Evolutionary conservation across 2,797 vertebrate species (phyloP), one percentile per base, ranked within the genome.

Genomic region (Characodon lateralis): DNA sequence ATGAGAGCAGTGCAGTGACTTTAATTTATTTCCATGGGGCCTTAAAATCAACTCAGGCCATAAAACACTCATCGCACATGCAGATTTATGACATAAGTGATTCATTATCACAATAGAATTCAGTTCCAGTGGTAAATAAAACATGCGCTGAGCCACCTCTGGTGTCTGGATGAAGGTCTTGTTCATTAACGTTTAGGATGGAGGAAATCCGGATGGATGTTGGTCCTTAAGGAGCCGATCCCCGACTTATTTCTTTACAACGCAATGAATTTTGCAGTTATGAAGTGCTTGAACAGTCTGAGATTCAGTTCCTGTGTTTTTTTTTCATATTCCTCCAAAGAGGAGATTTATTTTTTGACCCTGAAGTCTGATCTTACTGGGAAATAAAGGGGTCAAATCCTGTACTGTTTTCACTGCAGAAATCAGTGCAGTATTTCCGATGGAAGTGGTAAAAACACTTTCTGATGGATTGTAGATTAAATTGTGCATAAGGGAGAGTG

Each of bases 301-400:
- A n/a, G 48, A 46, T 43, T 75, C 26, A 6, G 7, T 55, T 51
- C 10, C 2, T 43, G 5, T 22, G 6, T 55, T 55, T 66, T 41
- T 41, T 63, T 65, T 66, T 24, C 7, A 20, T 6, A 0, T 3
- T 73, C 56, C 46, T 24, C 0, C 2, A 26, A 18, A 20, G 16
- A 68, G 43, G 2, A 2, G 16, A 20, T 66, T 66, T 66, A 43
- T 68, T 43, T 20, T 10, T 69, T 56, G 73, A 51, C 71, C 43
- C 26, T 78, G 72, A 81, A 51, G 39, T 77, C 56, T 80, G 46
- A 73, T 75, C 75, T 81, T 24, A 12, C 46, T 71, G 72, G 61
- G 48, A 76, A 70, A 41, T 39, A 71, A 71, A 12, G 22, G 74
- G 10, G 9, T 43, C 1, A 1, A 35, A 13, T n/a, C 10, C 24